phyloP scores from a whole-genome alignment of 2,797 vertebrate species.

The Sebastes vulpes region DNA sequence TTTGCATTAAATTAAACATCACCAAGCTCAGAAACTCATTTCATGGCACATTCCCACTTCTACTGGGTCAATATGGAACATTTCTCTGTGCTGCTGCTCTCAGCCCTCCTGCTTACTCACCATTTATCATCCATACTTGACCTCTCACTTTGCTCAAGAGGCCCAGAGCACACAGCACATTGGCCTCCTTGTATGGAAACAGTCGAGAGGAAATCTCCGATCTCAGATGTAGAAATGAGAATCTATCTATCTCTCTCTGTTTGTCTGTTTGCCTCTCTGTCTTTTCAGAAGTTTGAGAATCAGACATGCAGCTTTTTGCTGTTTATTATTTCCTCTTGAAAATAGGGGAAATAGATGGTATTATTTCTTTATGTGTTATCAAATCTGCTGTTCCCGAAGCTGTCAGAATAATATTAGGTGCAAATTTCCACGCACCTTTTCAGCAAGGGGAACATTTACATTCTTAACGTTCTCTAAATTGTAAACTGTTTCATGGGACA shows the following conservation, averaged over 20 bases:
- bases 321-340: not conserved
- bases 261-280: not conserved
- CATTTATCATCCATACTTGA: conserved; percentile 62
- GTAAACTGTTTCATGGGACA: not conserved
- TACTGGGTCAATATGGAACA: conserved; percentile 55
- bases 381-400: not conserved
- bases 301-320: not conserved
- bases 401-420: not conserved
- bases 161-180: conserved; percentile 22
- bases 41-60: conserved; percentile 71
- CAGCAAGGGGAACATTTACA: not conserved
- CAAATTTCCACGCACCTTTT: not conserved
- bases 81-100: conserved; percentile 32
- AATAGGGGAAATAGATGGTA: not conserved
- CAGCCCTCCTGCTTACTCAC: conserved; percentile 28
- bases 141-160: conserved; percentile 47
- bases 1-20: conserved; percentile 75
- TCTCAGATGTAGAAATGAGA: not conserved
- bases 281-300: not conserved
- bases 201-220: not conserved
- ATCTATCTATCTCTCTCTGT: not conserved
- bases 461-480: not conserved
- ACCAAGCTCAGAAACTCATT: conserved; percentile 70
- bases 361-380: not conserved
- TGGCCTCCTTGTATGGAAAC: conserved; percentile 11